These are phyloP conservation scores for Danio kyathit DNA, from an alignment of 2,797 vertebrate genomes.

Conservation along the genomic window DNA sequence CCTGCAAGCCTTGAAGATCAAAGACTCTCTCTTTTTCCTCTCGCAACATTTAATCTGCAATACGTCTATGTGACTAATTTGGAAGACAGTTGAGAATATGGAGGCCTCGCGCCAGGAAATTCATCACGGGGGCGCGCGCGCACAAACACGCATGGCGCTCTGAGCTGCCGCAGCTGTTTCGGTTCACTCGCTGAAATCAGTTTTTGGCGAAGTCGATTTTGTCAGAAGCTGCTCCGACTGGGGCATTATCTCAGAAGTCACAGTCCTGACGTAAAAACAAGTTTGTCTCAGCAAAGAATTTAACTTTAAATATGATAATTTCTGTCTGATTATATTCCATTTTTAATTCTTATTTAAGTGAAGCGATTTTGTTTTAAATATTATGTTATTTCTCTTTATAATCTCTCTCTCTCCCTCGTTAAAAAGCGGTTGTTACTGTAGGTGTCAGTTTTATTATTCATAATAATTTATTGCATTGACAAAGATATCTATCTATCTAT, in stretches of 20 bases:
- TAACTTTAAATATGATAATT: too few species aligned
- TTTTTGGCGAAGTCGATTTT: slow-evolving; percentile 34
- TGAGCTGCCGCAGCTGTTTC: slow-evolving; percentile 50
- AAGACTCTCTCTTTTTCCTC: slow-evolving; percentile 14
- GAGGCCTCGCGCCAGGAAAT: slow-evolving; percentile 34
- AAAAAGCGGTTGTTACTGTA: too few species aligned
- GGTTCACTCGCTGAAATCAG: slow-evolving; percentile 17
- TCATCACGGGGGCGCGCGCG: slow-evolving; percentile 6
- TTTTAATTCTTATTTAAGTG: not conserved
- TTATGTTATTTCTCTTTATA: not conserved
- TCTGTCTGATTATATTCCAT: not conserved
- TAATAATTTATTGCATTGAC: too few species aligned
- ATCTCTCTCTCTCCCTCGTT: too few species aligned
- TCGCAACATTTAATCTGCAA: slow-evolving; percentile 14
- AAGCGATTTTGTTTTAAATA: not conserved
- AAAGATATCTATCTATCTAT: too few species aligned
- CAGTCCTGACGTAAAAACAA: not conserved
- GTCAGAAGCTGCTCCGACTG: not conserved
- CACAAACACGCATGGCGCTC: slow-evolving; percentile 10
- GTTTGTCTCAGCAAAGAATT: not conserved
- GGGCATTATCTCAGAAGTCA: slow-evolving; percentile 12
- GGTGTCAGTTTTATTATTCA: too few species aligned
- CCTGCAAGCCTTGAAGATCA: not conserved
- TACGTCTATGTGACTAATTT: slow-evolving; percentile 44
- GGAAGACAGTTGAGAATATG: slow-evolving; percentile 25